phyloP scores from a whole-genome alignment of 35 echinoderm and acorn worm genomes.

The Apostichopus japonicus region DNA sequence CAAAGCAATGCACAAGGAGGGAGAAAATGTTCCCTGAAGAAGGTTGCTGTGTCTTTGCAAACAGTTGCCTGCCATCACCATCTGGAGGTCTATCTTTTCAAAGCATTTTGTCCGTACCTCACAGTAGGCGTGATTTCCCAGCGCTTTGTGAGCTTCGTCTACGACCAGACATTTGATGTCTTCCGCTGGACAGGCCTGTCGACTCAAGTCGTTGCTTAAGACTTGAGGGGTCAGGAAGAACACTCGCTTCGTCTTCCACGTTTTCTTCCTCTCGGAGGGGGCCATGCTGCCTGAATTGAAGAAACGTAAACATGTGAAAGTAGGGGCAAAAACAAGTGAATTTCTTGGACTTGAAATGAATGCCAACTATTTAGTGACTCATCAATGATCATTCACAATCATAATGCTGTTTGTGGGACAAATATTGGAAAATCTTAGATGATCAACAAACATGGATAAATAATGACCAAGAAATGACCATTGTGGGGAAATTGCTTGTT shows the following conservation, averaged over 20 bases:
- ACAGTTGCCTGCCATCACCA: neutral
- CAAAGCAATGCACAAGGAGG: neutral
- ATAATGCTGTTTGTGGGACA: too few species aligned
- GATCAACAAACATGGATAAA: too few species aligned
- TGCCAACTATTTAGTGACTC: too few species aligned
- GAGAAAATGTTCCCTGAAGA: too few species aligned
- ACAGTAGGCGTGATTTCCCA: slow-evolving; percentile 98
- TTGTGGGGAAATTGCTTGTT: too few species aligned
- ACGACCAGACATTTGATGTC: slow-evolving; percentile 94
- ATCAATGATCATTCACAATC: too few species aligned
- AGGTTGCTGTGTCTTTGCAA: too few species aligned
- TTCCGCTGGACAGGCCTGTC: slow-evolving; percentile 68
- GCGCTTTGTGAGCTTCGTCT: slow-evolving; percentile 95
- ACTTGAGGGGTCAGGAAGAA: slow-evolving; percentile 99
- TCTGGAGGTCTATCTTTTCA: too few species aligned
- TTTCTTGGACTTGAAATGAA: too few species aligned
- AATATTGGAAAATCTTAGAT: too few species aligned
- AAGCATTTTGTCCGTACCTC: slow-evolving; percentile 61
- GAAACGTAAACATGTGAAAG: neutral
- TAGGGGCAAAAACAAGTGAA: neutral
- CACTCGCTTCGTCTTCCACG: slow-evolving; percentile 75
- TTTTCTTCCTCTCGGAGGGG: slow-evolving; percentile 70
- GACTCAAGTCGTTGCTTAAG: slow-evolving; percentile 88
- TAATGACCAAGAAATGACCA: too few species aligned
- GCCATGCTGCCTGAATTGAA: slow-evolving; percentile 77